phyloP scores from a whole-genome alignment of 1,140 invertebrate genomes.

The Meloidogyne hapla region DNA sequence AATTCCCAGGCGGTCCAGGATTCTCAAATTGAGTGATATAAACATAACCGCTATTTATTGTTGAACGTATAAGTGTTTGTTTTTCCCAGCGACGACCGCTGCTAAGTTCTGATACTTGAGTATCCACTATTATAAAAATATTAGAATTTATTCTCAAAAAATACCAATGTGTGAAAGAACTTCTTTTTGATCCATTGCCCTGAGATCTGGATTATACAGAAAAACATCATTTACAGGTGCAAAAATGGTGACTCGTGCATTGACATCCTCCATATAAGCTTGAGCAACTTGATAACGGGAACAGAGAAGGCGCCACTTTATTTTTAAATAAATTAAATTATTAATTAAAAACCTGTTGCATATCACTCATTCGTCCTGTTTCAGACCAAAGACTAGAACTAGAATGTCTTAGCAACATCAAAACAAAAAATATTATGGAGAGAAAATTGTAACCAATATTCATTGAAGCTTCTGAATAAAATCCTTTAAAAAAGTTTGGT shows the following conservation, averaged over 20 bases:
- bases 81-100: slow-evolving; percentile 59
- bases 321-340: slow-evolving; percentile 4
- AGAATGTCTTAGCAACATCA: slow-evolving; percentile 5
- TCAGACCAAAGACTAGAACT: slow-evolving; percentile 58
- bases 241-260: slow-evolving; percentile 61
- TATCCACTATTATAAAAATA: slow-evolving; percentile 53
- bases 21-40: slow-evolving; percentile 64
- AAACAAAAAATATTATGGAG: slow-evolving; percentile 15
- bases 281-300: slow-evolving; percentile 58
- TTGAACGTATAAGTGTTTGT: slow-evolving; percentile 61
- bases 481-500: no score
- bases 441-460: neutral
- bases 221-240: slow-evolving; percentile 64
- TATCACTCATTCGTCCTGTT: slow-evolving; percentile 59
- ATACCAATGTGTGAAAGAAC: slow-evolving; percentile 58
- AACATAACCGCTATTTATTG: slow-evolving; percentile 62
- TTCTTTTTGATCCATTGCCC: slow-evolving; percentile 63
- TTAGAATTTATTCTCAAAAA: neutral
- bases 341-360: slow-evolving; percentile 57
- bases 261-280: slow-evolving; percentile 63
- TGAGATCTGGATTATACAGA: slow-evolving; percentile 62
- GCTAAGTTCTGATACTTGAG: slow-evolving; percentile 56
- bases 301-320: slow-evolving; percentile 57
- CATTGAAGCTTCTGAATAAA: neutral
- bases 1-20: slow-evolving; percentile 60